Conservation (phyloP, 2,797 vertebrate species). For the Cirrhinus molitorella region DNA sequence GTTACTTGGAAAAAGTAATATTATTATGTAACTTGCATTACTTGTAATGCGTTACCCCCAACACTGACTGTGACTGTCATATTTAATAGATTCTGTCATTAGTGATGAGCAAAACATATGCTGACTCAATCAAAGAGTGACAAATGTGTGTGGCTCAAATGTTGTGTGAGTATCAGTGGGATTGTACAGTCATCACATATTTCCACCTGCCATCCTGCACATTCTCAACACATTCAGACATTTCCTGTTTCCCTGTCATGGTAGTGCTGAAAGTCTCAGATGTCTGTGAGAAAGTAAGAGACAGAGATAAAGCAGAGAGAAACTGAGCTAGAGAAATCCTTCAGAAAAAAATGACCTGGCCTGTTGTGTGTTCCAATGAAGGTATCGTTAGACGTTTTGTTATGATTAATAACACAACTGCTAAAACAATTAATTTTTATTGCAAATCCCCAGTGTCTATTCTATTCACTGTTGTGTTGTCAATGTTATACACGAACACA, state of each 20-base stretch:
- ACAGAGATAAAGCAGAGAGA: not conserved
- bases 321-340: not conserved
- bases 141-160: conserved; percentile 22
- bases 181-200: conserved; percentile 33
- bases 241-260: conserved; percentile 60
- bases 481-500: not conserved
- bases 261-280: conserved; percentile 58
- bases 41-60: no score
- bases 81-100: not conserved
- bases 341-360: not conserved
- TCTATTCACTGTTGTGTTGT: not conserved
- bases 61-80: not conserved
- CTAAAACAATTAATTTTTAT: not conserved
- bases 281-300: conserved; percentile 43
- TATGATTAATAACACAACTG: not conserved
- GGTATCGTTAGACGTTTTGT: not conserved
- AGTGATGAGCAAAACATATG: not conserved
- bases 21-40: no score
- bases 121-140: conserved; percentile 6
- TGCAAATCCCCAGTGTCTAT: not conserved
- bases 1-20: no score
- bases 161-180: conserved; percentile 18
- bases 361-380: not conserved
- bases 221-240: conserved; percentile 52
- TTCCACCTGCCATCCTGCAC: conserved; percentile 38